These are phyloP conservation scores for Ictalurus punctatus DNA, from an alignment of 2,113 vertebrate species.

Conservation along the genomic window DNA sequence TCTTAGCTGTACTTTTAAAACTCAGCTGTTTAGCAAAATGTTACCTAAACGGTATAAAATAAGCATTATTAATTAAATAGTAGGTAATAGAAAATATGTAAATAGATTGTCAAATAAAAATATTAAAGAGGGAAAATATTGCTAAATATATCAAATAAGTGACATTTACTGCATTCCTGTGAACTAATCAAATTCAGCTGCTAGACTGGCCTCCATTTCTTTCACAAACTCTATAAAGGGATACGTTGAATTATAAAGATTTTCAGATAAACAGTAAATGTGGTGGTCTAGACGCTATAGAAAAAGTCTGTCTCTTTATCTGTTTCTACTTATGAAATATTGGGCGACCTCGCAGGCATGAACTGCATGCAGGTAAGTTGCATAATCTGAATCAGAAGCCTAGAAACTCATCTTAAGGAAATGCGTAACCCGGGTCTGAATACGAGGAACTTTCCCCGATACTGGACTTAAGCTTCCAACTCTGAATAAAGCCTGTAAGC, in stretches of 20 bases:
- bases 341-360: neutral
- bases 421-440: neutral
- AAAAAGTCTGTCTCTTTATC: neutral
- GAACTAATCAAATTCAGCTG: neutral
- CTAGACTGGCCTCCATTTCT: neutral
- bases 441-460: neutral
- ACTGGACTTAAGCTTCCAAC: neutral
- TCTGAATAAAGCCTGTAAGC: neutral
- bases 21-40: too few species aligned
- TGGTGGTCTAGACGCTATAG: neutral
- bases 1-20: neutral
- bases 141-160: neutral
- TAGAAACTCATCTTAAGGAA: neutral
- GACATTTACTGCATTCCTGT: too few species aligned
- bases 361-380: neutral
- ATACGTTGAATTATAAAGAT: neutral
- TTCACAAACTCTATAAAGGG: neutral
- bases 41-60: neutral
- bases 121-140: neutral
- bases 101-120: neutral
- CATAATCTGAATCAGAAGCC: neutral
- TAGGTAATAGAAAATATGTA: neutral
- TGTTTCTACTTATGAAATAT: neutral
- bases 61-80: neutral
- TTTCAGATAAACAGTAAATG: neutral